Evolutionary conservation across 2,888 invertebrate species (phyloP).

Genomic region (Xestia xanthographa): DNA sequence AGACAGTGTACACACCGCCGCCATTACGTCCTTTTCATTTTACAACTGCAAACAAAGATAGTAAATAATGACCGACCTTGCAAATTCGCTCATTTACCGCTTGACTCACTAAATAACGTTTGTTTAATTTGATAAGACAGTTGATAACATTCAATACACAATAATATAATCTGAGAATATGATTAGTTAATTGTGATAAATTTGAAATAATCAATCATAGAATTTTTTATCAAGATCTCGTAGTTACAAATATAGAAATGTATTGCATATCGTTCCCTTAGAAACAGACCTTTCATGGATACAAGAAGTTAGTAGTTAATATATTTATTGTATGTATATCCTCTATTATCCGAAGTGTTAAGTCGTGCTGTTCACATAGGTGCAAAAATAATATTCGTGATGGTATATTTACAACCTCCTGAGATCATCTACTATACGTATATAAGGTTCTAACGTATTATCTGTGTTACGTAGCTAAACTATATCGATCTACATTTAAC

Average conservation of each 20-base stretch:
- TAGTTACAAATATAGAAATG: neutral
- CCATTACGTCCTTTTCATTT: constrained; percentile 17
- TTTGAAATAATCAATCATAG: constrained; percentile 32
- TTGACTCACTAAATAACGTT: constrained; percentile 34
- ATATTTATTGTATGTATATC: constrained; percentile 1
- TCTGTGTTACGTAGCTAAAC: constrained; percentile 9
- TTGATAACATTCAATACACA: constrained; percentile 32
- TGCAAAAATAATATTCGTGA: constrained; percentile 66
- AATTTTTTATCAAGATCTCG: constrained; percentile 23
- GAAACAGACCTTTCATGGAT: constrained; percentile 23
- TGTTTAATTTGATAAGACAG: constrained; percentile 40
- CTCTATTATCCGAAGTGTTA: constrained; percentile 47
- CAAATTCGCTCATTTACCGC: constrained; percentile 32
- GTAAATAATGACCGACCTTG: constrained; percentile 43
- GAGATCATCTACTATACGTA: constrained; percentile 46
- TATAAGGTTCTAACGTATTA: constrained; percentile 25
- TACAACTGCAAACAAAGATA: constrained; percentile 35
- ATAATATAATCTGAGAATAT: constrained; percentile 8
- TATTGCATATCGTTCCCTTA: constrained; percentile 17
- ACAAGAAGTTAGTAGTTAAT: constrained; percentile 6
- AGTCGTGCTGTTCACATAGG: constrained; percentile 53
- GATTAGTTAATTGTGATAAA: constrained; percentile 35
- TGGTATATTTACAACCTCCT: constrained; percentile 60
- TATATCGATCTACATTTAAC: constrained; percentile 16
- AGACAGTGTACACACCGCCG: neutral